These are phyloP conservation scores for Orchestia grillus DNA, from an alignment of 1,140 invertebrate species.

Conservation along the genomic window DNA sequence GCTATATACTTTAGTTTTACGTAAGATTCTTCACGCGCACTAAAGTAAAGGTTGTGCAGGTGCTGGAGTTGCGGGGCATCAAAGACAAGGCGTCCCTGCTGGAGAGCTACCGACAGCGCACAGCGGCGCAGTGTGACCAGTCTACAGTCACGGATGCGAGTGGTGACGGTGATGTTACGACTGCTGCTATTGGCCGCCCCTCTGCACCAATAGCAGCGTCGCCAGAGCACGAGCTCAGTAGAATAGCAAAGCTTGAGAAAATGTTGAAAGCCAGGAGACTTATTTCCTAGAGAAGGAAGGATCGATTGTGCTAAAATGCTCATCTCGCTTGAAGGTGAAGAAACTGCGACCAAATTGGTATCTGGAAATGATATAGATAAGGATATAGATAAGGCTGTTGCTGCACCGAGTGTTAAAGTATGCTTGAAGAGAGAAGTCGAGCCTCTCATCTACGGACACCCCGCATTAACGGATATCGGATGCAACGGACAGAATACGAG, in stretches of 20 bases:
- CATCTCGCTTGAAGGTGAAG: no score
- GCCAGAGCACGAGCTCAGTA: slow-evolving; percentile 65
- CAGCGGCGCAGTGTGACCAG: slow-evolving; percentile 52
- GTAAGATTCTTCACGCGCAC: no score
- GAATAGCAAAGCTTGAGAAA: slow-evolving; percentile 65
- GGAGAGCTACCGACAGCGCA: slow-evolving; percentile 64
- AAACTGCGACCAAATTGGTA: no score
- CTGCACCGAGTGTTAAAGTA: no score
- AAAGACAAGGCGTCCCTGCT: slow-evolving; percentile 64
- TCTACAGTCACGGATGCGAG: neutral
- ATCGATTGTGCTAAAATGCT: neutral
- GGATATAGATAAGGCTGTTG: no score
- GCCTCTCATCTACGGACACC: no score
- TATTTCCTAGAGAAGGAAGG: slow-evolving; percentile 16
- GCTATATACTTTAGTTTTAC: no score
- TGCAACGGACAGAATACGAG: no score
- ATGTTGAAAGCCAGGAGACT: slow-evolving; percentile 66
- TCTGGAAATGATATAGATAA: no score
- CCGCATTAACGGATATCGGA: no score
- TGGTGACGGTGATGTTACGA: neutral
- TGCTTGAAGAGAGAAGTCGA: no score
- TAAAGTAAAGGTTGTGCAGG: no score
- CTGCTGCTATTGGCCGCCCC: neutral
- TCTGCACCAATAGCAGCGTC: slow-evolving; percentile 26
- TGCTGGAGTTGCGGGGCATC: slow-evolving; percentile 64